Conservation (phyloP, 2,113 vertebrate genomes). For the Pitta sordida region DNA sequence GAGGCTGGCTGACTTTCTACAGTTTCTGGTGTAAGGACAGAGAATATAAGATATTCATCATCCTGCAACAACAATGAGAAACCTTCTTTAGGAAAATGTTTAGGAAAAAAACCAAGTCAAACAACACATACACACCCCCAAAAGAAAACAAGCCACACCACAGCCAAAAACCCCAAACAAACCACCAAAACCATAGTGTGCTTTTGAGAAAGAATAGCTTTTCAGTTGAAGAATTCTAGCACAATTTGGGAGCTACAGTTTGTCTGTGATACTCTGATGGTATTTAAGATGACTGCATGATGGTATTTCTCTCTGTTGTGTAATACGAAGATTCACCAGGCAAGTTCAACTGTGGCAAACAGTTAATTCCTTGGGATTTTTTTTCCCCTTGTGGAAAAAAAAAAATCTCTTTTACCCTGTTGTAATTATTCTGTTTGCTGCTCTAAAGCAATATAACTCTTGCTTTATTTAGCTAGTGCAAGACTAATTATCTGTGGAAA, state of each 20-base stretch:
- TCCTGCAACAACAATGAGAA: neutral
- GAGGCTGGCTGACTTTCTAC: neutral
- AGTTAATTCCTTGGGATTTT: conserved; percentile 11
- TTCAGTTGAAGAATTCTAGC: neutral
- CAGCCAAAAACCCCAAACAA: neutral
- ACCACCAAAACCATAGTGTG: neutral
- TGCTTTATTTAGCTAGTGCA: conserved; percentile 49
- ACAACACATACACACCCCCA: neutral
- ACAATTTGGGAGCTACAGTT: neutral
- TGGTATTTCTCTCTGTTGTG: neutral
- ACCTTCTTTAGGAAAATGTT: neutral
- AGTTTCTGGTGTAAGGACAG: neutral
- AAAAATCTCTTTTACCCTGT: neutral
- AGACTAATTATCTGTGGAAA: conserved; percentile 64
- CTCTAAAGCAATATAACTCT: conserved; percentile 23
- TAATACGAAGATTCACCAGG: neutral
- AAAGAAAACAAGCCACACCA: neutral
- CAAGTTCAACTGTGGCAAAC: neutral
- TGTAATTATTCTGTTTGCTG: conserved; percentile 34
- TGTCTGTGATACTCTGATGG: neutral
- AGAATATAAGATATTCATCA: neutral
- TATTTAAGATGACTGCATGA: neutral
- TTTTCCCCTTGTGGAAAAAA: neutral
- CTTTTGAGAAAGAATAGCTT: neutral
- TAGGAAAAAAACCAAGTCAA: neutral